Base-by-base conservation (phyloP, 2,888 invertebrate genomes). In the Tetragonula carbonaria region DNA sequence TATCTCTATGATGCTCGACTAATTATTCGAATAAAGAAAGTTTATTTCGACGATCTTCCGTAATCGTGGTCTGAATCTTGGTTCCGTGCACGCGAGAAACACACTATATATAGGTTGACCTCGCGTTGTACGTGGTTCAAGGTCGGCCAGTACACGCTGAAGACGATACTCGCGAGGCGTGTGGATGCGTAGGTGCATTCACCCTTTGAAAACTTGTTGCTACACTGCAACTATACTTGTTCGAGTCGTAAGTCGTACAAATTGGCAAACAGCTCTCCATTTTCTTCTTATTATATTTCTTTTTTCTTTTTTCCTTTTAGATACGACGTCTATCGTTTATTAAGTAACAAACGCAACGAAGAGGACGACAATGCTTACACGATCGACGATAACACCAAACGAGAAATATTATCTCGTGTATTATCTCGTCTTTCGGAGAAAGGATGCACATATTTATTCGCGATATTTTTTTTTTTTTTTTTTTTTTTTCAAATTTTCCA, bases 91-190 rank as follows among this genome's bases (percentile, higher is more conserved):
- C 11, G 4, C 77, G 62, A 74, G 70, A 55, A 53, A 71, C 68
- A 83, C 78, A 66, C 73, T 66, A 65, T 87, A 79, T 80, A 33
- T 33, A 84, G 78, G 80, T 76, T 86, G 88, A 75, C 88, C 87
- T 73, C 85, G 87, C 82, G 88, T 90, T 88, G 90, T 85, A 74
- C 84, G 84, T 85, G 91, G 92, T 93, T 93, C 93, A 93, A 93
- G 93, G 92, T 90, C 93, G 91, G 90, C 87, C 91, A 89, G 76
- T 88, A 86, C 86, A 87, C 87, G 88, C 81, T 80, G 89, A 87
- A 90, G 88, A 88, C 86, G 88, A 85, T 87, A 85, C 82, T 82
- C 82, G 74, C 75, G 85, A 82, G 76, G 82, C 82, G 78, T 82
- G 73, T 3, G 33, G 33, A 33, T 81, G 89, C 89, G 90, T 90